Conservation (phyloP, 2,113 vertebrate species). For the Lethenteron camtschaticum region DNA sequence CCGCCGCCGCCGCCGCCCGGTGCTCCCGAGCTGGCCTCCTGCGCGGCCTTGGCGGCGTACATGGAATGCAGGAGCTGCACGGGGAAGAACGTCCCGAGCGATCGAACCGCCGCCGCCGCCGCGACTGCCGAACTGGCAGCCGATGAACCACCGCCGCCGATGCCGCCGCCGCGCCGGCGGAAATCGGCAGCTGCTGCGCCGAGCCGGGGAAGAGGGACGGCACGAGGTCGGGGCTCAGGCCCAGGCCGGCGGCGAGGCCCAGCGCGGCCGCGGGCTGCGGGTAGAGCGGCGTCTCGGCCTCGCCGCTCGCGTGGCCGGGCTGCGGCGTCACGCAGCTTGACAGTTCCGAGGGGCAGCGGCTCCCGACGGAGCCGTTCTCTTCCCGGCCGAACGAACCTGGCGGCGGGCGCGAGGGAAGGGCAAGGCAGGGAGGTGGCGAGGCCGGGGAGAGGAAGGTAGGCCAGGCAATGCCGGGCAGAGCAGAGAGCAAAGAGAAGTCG, state of each 20-base stretch:
- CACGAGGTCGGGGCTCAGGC: no score
- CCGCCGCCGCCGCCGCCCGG: no score
- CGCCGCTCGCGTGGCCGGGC: constrained; percentile 3
- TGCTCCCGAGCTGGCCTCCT: background rate
- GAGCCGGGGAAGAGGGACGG: no score
- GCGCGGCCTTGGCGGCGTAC: background rate
- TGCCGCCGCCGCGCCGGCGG: no score
- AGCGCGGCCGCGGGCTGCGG: no score
- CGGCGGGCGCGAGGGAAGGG: no score
- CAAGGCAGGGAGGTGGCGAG: background rate
- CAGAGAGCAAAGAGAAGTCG: no score
- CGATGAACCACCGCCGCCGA: no score
- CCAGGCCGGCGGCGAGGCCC: no score
- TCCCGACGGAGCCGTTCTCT: constrained; percentile 1
- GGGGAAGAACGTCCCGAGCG: constrained; percentile 3
- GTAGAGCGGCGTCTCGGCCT: background rate
- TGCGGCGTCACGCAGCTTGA: background rate
- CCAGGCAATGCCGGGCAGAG: no score
- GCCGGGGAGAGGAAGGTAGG: background rate
- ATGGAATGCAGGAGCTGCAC: constrained; percentile 1
- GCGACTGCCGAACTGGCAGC: no score
- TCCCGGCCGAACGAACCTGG: background rate
- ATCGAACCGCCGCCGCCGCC: background rate
- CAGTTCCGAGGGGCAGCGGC: constrained; percentile 2
- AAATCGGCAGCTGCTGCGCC: no score